These are phyloP conservation scores for Pseudotriccus pelzelni DNA, from an alignment of 2,797 vertebrate genomes.

Conservation along the genomic window DNA sequence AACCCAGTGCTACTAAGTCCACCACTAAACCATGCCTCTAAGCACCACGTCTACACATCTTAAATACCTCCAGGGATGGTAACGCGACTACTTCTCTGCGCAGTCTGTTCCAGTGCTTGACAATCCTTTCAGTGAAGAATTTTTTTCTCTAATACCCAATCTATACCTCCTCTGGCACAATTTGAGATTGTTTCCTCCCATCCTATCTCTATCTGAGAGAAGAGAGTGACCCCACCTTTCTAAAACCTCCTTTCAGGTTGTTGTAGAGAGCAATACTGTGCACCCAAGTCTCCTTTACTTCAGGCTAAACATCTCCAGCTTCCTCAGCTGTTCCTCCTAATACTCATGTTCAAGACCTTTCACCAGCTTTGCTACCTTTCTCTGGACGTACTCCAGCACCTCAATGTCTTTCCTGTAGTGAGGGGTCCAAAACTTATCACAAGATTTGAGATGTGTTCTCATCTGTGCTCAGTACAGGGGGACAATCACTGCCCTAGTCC, in stretches of 20 bases:
- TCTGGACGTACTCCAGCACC: fast-evolving
- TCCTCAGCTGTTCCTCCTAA: background rate
- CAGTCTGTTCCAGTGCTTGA: background rate
- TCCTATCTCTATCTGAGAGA: background rate
- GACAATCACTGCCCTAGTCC: background rate
- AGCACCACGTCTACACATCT: background rate
- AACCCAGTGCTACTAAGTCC: background rate
- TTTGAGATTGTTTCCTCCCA: background rate
- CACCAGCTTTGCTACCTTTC: background rate
- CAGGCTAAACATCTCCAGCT: background rate
- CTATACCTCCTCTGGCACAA: background rate
- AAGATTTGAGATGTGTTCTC: background rate
- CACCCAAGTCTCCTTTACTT: background rate
- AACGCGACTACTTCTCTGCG: background rate
- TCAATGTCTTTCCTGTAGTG: background rate
- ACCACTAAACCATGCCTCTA: background rate
- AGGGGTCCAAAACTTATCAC: background rate
- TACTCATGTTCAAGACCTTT: background rate
- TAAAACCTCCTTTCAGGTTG: background rate
- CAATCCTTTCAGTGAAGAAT: background rate
- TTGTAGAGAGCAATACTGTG: background rate
- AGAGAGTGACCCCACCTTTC: fast-evolving
- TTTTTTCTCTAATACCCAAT: background rate
- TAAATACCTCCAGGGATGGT: background rate
- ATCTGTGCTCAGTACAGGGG: background rate